Base-by-base conservation (phyloP, 2,113 vertebrate species). In the Phoxinus phoxinus region DNA sequence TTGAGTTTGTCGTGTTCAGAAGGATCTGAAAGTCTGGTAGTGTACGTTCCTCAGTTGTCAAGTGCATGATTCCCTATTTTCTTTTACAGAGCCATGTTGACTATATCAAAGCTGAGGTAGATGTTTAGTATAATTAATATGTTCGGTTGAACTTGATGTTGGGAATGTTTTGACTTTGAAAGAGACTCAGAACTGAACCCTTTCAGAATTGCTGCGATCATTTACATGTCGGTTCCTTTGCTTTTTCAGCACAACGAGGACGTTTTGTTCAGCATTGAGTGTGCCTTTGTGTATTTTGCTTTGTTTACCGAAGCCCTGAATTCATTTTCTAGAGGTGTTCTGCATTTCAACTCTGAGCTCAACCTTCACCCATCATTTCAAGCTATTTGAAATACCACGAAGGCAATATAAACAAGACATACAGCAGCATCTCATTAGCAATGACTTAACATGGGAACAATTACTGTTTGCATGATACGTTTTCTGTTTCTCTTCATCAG, bases 361-460 rank as follows among this genome's bases (percentile, higher is more conserved):
- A n/a, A 72, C 77, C n/a, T 58, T 41, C 32, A 32, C 25, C 30
- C 67, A 46, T 35, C 44, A 61, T 59, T 80, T 81, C 58, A 74
- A 69, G 41, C 58, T 53, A 53, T 75, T 67, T 37, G 13, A 76
- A 61, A 32, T 23, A n/a, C 71, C 46, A 10, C 11, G 44, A 86
- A 86, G 61, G 72, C 85, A 32, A 81, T 51, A 63, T 61, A 63
- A 44, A 63, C 77, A 59, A 83, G 4, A 86, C 46, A 71, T 46
- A 77, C 77, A 81, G 84, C 81, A 77, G 73, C 61, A 67, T 82
- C 41, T 74, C 27, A 35, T 59, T 21, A 86, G 51, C 77, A 61
- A 61, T 2, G 15, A 76, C 15, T 30, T 32, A 32, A 76, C 41
- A 17, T 48, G 11, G n/a, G 41, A 74, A 46, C 9, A 74, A 27